These are phyloP conservation scores for Dinothrombium tinctorium DNA, from an alignment of 1,140 invertebrate species.

Conservation along the genomic window DNA sequence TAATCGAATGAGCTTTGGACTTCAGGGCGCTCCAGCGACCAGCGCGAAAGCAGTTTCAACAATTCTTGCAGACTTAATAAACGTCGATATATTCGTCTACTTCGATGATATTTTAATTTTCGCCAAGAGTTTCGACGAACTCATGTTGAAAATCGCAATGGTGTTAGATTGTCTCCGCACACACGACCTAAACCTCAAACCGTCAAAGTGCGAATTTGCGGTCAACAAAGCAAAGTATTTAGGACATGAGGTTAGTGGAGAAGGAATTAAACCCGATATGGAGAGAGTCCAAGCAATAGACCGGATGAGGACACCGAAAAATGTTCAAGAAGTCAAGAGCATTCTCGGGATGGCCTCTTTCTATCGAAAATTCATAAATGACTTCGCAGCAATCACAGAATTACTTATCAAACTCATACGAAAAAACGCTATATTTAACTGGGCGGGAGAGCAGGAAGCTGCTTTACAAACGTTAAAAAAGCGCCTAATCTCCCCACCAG, in stretches of 20 bases:
- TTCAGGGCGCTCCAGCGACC: constrained; percentile 9
- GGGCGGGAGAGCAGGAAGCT: background rate
- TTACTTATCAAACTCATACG: background rate
- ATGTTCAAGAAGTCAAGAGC: background rate
- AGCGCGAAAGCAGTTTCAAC: constrained; percentile 2
- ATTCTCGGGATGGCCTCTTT: constrained; percentile 1
- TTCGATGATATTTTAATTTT: constrained; percentile 11
- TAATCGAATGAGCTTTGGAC: background rate
- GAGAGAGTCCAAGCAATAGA: background rate
- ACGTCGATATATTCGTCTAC: constrained; percentile 4
- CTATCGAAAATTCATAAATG: background rate
- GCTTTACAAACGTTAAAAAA: background rate
- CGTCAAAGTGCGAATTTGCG: constrained; percentile 12
- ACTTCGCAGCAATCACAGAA: background rate
- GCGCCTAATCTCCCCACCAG: background rate
- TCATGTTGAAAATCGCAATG: background rate
- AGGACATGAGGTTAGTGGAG: constrained; percentile 4
- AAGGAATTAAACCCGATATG: constrained; percentile 3
- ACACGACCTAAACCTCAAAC: constrained; percentile 9
- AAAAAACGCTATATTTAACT: background rate
- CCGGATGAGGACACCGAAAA: background rate
- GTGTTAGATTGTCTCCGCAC: constrained; percentile 1
- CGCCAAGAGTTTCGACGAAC: constrained; percentile 4
- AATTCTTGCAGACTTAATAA: constrained; percentile 5
- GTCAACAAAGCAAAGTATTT: constrained; percentile 7